Evolutionary conservation across 2,797 vertebrate genomes (phyloP).

Genomic region (Ctenosaura bakeri): DNA sequence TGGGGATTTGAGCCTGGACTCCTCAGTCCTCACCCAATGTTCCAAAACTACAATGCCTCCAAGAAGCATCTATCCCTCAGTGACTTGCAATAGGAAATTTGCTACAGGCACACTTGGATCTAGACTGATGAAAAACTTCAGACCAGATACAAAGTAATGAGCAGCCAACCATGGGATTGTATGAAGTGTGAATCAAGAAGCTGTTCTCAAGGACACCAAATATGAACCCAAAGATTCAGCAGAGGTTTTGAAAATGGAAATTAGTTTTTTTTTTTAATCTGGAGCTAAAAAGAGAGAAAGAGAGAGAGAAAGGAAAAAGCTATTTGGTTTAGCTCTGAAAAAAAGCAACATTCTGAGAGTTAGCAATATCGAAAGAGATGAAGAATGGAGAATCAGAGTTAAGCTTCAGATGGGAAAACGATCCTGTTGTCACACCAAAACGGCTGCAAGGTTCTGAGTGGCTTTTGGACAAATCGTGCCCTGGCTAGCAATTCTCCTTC

Average conservation of each 20-base stretch:
- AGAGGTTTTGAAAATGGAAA: conserved; percentile 17
- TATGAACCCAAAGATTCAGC: conserved; percentile 20
- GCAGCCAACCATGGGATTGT: not conserved
- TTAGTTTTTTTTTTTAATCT: not conserved
- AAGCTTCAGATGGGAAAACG: conserved; percentile 26
- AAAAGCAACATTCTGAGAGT: conserved; percentile 6
- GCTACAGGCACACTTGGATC: not conserved
- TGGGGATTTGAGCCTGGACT: not conserved
- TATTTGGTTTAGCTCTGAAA: conserved; percentile 31
- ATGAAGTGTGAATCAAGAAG: conserved; percentile 2
- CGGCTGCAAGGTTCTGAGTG: not conserved
- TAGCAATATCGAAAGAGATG: conserved; percentile 38
- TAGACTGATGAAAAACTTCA: not conserved
- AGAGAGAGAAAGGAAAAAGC: not conserved
- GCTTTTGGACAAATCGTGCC: not conserved
- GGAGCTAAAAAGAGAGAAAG: not conserved
- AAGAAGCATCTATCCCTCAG: not conserved
- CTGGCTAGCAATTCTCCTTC: conserved; percentile 7
- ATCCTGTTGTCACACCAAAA: conserved; percentile 18
- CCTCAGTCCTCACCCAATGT: no score
- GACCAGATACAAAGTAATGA: not conserved
- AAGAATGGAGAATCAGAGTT: conserved; percentile 23
- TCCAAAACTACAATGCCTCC: not conserved
- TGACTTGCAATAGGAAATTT: not conserved
- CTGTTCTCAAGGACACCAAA: not conserved